Evolutionary conservation across 1,140 invertebrate genomes (phyloP).

Genomic region (Drosophila trapezifrons): DNA sequence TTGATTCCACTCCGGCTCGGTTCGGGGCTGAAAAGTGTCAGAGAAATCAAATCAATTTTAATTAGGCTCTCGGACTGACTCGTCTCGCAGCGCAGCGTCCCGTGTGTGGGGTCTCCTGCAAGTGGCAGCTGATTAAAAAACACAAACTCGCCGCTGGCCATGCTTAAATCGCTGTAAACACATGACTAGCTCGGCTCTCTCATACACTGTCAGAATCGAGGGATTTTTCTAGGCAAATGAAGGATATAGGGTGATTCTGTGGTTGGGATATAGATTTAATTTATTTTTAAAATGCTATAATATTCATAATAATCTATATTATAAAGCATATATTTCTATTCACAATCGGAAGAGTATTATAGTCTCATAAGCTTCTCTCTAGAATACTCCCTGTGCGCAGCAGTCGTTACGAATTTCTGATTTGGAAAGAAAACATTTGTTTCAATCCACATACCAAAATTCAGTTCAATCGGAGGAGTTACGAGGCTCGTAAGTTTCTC

Average conservation of each 20-base stretch:
- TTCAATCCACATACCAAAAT: too few species aligned
- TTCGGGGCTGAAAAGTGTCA: constrained; percentile 70
- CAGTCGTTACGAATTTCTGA: too few species aligned
- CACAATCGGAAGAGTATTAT: too few species aligned
- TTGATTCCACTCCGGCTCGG: constrained; percentile 61
- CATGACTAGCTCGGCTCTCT: constrained; percentile 33
- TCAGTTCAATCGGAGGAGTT: too few species aligned
- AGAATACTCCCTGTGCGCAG: too few species aligned
- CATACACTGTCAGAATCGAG: constrained; percentile 23
- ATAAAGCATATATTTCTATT: too few species aligned
- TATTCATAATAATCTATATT: too few species aligned
- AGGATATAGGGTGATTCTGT: background rate
- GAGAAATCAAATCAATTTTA: constrained; percentile 83
- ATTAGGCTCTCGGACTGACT: constrained; percentile 70
- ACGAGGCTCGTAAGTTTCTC: too few species aligned
- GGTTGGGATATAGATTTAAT: background rate
- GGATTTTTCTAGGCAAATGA: background rate
- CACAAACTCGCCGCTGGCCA: constrained; percentile 65
- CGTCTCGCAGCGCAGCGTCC: too few species aligned
- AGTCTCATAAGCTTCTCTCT: too few species aligned
- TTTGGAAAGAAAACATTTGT: too few species aligned
- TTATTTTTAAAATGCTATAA: too few species aligned
- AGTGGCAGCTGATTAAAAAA: constrained; percentile 79
- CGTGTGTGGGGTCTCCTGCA: constrained; percentile 62
- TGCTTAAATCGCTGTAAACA: constrained; percentile 64